Percentiles rank a stretch among this genome's conserved stretches.
These are phyloP conservation scores for Diadegma fenestrale DNA, from an alignment of 2,888 invertebrate species.

Conservation along the genomic window DNA sequence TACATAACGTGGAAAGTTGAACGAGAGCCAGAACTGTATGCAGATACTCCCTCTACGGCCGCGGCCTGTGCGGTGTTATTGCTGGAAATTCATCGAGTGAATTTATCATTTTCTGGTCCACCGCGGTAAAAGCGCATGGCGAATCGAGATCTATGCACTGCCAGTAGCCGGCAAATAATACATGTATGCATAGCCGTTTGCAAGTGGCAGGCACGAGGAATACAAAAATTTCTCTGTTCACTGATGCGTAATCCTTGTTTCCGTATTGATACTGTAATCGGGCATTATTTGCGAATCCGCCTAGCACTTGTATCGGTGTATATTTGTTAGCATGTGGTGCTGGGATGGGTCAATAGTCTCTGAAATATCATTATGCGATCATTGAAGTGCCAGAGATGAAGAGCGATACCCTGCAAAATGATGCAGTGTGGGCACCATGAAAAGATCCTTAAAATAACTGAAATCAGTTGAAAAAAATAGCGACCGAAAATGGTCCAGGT, in stretches of 20 bases:
- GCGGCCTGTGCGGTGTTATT: slow-evolving; percentile 51
- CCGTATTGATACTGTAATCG: slow-evolving; percentile 19
- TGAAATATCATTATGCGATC: background rate
- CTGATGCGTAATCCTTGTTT: slow-evolving; percentile 37
- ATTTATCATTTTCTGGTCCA: slow-evolving; percentile 67
- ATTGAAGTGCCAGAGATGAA: background rate
- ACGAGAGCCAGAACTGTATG: slow-evolving; percentile 61
- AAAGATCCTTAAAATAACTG: background rate
- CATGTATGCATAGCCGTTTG: slow-evolving; percentile 35
- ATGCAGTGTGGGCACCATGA: background rate
- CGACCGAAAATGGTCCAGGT: slow-evolving; percentile 1
- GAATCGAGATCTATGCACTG: slow-evolving; percentile 57
- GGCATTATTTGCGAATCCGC: slow-evolving; percentile 8
- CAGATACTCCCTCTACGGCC: slow-evolving; percentile 27
- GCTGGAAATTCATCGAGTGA: slow-evolving; percentile 66
- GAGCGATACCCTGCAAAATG: background rate
- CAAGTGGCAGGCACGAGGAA: slow-evolving; percentile 40
- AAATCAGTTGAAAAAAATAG: background rate
- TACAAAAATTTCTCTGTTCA: slow-evolving; percentile 45
- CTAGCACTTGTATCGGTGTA: slow-evolving; percentile 21
- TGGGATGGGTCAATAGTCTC: background rate
- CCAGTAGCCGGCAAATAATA: slow-evolving; percentile 7
- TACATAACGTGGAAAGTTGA: slow-evolving; percentile 58
- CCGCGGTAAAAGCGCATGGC: slow-evolving; percentile 59
- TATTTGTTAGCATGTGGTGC: background rate